Conservation (phyloP, 1,140 invertebrate species). For the Hypothenemus hampei region DNA sequence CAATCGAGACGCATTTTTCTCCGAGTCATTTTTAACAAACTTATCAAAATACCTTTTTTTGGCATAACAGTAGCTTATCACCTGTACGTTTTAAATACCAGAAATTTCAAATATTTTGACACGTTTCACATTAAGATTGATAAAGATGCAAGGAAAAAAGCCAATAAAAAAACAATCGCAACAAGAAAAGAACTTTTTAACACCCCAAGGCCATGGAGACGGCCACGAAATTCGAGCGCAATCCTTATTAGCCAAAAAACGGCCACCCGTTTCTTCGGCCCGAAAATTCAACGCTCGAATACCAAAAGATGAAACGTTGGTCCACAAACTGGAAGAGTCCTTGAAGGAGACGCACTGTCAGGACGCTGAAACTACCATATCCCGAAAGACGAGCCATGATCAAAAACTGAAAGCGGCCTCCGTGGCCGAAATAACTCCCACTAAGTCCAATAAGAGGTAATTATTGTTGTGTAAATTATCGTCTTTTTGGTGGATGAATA, state of each 20-base stretch:
- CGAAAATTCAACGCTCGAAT: slow-evolving; percentile 28
- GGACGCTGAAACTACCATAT: no score
- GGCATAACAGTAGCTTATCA: no score
- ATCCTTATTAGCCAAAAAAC: slow-evolving; percentile 12
- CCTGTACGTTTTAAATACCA: no score
- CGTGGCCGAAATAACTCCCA: slow-evolving; percentile 34
- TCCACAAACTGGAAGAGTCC: slow-evolving; percentile 24
- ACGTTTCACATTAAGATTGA: no score
- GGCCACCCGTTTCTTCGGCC: slow-evolving; percentile 27
- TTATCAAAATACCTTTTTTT: no score
- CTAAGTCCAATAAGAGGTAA: slow-evolving; percentile 27
- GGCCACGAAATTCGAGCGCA: slow-evolving; percentile 27
- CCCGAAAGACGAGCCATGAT: slow-evolving; percentile 1
- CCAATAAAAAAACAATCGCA: background rate
- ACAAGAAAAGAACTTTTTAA: slow-evolving; percentile 2
- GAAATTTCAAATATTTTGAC: no score
- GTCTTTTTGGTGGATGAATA: no score
- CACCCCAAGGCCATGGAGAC: slow-evolving; percentile 20
- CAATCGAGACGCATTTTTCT: background rate
- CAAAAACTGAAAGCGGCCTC: slow-evolving; percentile 24
- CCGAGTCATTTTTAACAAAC: background rate
- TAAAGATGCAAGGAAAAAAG: background rate
- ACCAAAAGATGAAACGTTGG: slow-evolving; percentile 19
- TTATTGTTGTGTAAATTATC: no score
- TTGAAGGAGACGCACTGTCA: slow-evolving; percentile 15